Evolutionary conservation across 1,140 invertebrate genomes (phyloP).

Genomic region (Zaprionus ghesquierei): DNA sequence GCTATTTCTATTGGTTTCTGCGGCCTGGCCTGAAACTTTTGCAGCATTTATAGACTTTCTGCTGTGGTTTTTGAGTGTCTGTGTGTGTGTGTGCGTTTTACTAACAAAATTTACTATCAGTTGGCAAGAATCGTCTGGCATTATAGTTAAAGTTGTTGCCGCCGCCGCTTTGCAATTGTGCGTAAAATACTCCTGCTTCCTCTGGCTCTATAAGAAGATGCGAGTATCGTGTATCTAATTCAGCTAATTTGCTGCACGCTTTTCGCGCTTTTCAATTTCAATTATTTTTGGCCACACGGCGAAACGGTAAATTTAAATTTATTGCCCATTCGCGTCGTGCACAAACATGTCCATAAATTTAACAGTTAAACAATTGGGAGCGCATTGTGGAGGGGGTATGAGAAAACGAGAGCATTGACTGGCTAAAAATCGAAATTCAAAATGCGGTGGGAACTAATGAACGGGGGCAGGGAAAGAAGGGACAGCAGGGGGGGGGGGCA

Average conservation of each 20-base stretch:
- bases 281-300: constrained; percentile 52
- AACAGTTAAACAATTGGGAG: constrained; percentile 63
- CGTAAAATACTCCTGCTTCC: constrained; percentile 33
- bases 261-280: constrained; percentile 41
- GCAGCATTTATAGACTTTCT: constrained; percentile 69
- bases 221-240: constrained; percentile 27
- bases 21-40: constrained; percentile 56
- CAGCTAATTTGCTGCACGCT: constrained; percentile 47
- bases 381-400: neutral
- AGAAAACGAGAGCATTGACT: constrained; percentile 13
- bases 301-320: constrained; percentile 58
- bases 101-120: constrained; percentile 29
- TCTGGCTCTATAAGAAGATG: constrained; percentile 1
- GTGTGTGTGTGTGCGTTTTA: neutral
- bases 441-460: constrained; percentile 8
- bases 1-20: constrained; percentile 51
- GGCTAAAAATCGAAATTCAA: constrained; percentile 1
- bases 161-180: constrained; percentile 30
- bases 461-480: neutral
- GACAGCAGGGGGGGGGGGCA: neutral
- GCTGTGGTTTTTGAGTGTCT: constrained; percentile 21
- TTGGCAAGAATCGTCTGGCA: constrained; percentile 40
- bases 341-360: constrained; percentile 75
- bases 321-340: constrained; percentile 51
- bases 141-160: constrained; percentile 34